Evolutionary conservation across 2,888 invertebrate species (phyloP), one percentile per base, ranked within the genome.

Genomic region (Frankliniella fusca): DNA sequence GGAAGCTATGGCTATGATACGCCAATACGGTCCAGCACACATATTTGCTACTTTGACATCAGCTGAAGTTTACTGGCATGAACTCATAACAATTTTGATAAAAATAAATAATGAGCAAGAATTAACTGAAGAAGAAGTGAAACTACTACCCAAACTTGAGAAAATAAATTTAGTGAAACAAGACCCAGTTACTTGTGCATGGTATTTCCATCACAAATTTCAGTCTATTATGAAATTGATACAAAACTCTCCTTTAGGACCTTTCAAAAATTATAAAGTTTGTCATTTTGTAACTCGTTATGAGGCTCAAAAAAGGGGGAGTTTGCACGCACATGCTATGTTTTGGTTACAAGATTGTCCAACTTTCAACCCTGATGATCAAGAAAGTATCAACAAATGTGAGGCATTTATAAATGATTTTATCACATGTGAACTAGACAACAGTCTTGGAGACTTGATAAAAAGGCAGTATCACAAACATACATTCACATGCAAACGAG

Each of bases 381-480:
- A 3, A 5, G 54, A 54, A 12, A 54, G 15, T 54, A 38, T 38
- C 5, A 38, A 38, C 2, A 38, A 2, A 38, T 38, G 38, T 38
- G 38, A 38, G 5, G 3, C 2, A 5, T 38, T 38, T 38, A 38
- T 38, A 3, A 5, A 38, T 38, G 38, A 38, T 3, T 38, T 38
- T 38, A 38, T 38, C 38, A 83, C 84, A 76, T 85, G 85, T 48
- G 82, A 83, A n/a, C 83, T 82, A 81, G 61, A 83, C 48, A 84
- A 84, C 80, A 49, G 81, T 48, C 83, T 83, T 79, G 83, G 80
- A 28, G 82, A 84, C 9, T 61, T 84, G 12, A 80, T 84, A 76
- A 82, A 28, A 28, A 83, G 84, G 80, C 83, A 83, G n/a, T 83
- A 81, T 49, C 85, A 85, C 82, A 85, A 85, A 82, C 85, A 85